Evolutionary conservation across 2,888 invertebrate species (phyloP).

Genomic region (Anaspis maculata): DNA sequence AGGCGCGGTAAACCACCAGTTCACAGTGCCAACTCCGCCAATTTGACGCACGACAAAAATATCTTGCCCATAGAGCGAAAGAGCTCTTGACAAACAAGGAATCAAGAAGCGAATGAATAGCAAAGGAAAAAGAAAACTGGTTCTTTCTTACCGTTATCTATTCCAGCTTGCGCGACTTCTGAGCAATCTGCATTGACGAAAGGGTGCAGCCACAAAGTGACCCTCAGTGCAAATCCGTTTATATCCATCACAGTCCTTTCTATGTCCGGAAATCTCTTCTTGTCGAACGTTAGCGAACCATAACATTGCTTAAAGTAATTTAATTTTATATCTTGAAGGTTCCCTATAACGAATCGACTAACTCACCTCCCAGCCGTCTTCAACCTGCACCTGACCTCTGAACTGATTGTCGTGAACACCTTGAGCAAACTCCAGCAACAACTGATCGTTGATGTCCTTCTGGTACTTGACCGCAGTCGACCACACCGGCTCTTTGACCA

Average conservation of each 20-base stretch:
- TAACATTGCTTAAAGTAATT: conserved; percentile 51
- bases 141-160: conserved; percentile 19
- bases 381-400: conserved; percentile 35
- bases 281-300: conserved; percentile 68
- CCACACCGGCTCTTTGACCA: conserved; percentile 74
- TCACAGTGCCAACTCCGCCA: no score
- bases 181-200: conserved; percentile 68
- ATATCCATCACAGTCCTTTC: conserved; percentile 52
- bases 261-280: conserved; percentile 54
- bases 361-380: conserved; percentile 34
- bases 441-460: conserved; percentile 52
- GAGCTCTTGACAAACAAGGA: neutral
- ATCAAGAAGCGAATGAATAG: no score
- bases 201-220: conserved; percentile 79
- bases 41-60: no score
- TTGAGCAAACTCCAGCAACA: conserved; percentile 54
- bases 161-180: conserved; percentile 16
- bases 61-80: no score
- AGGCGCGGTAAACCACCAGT: no score
- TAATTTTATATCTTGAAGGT: conserved; percentile 1
- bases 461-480: conserved; percentile 73
- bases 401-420: conserved; percentile 57
- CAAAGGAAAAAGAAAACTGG: no score
- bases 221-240: conserved; percentile 58
- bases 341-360: neutral